These are phyloP conservation scores for Drosophila auraria DNA, from an alignment of 1,140 invertebrate species.

Conservation along the genomic window DNA sequence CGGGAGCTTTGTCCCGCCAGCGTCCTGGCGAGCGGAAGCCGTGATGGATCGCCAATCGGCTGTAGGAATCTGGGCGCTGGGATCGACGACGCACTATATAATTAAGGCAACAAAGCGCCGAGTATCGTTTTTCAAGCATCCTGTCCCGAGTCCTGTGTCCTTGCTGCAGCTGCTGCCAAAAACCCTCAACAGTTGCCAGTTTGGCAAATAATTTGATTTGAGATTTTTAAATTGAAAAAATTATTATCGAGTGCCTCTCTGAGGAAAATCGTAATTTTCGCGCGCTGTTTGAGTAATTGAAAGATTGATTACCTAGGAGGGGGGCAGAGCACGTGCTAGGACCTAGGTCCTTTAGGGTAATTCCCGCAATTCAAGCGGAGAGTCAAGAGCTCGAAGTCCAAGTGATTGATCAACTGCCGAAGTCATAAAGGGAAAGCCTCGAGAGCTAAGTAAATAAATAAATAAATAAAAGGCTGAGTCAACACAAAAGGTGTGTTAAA, in stretches of 20 bases:
- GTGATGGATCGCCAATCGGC: slow-evolving; percentile 53
- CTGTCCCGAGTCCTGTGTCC: slow-evolving; percentile 45
- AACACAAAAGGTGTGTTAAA: neutral
- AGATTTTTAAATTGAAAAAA: slow-evolving; percentile 51
- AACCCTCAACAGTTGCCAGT: slow-evolving; percentile 54
- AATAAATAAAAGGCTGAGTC: neutral
- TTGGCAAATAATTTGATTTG: slow-evolving; percentile 64
- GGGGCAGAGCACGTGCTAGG: slow-evolving; percentile 37
- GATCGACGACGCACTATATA: slow-evolving; percentile 62
- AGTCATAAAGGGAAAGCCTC: neutral
- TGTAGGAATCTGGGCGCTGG: slow-evolving; percentile 25
- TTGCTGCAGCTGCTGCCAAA: slow-evolving; percentile 45
- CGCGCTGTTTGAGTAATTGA: slow-evolving; percentile 46
- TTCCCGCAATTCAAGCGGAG: slow-evolving; percentile 8
- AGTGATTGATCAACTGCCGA: slow-evolving; percentile 29
- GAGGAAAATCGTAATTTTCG: slow-evolving; percentile 30
- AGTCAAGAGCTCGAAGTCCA: slow-evolving; percentile 4
- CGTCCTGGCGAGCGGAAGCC: slow-evolving; percentile 65
- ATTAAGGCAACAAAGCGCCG: slow-evolving; percentile 66
- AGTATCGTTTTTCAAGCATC: slow-evolving; percentile 83
- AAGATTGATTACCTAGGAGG: slow-evolving; percentile 60
- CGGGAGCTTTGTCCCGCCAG: slow-evolving; percentile 45
- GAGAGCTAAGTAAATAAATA: neutral
- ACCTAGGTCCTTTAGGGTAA: slow-evolving; percentile 17
- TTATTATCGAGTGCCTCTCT: slow-evolving; percentile 41